Conservation (phyloP, 23 tunicate genomes). For the Ciona savignyi region DNA sequence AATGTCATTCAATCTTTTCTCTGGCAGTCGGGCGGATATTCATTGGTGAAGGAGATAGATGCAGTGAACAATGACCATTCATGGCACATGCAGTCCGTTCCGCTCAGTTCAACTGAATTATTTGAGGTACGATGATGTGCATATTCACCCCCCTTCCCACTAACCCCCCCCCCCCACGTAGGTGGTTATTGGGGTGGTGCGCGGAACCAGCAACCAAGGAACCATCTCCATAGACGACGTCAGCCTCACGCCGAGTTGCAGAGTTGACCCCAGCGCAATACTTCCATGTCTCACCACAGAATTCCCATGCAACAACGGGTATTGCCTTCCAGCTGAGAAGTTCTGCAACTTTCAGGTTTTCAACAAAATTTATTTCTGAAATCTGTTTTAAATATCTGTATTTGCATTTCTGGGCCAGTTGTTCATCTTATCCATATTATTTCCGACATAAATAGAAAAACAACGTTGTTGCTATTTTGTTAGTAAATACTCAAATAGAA, state of each 20-base stretch:
- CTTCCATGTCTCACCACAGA: conserved; percentile 34
- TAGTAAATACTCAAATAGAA: too few relatives aligned
- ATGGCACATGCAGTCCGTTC: neutral
- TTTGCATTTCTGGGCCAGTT: too few relatives aligned
- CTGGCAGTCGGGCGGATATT: neutral
- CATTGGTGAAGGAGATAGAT: neutral
- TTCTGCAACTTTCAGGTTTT: conserved; percentile 60
- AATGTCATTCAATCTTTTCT: too few relatives aligned
- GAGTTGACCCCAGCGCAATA: conserved; percentile 69
- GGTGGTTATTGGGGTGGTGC: conserved; percentile 56
- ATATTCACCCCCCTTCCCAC: too few relatives aligned
- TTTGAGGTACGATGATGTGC: neutral
- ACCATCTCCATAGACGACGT: conserved; percentile 88
- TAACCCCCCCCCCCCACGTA: conserved; percentile 1
- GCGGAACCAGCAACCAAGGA: conserved; percentile 14
- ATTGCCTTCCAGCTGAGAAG: conserved; percentile 43
- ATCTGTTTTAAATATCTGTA: too few relatives aligned
- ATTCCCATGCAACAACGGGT: conserved; percentile 54
- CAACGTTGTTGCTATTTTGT: too few relatives aligned
- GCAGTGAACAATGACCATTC: neutral
- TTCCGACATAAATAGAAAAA: too few relatives aligned
- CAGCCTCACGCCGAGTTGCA: conserved; percentile 82
- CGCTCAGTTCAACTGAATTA: neutral
- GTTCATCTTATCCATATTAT: too few relatives aligned
- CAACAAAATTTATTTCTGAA: too few relatives aligned